Evolutionary conservation across 53 echinoderm and acorn worm species (phyloP), one percentile per base, ranked within the genome.

Genomic region (Apostichopus leukothele): DNA sequence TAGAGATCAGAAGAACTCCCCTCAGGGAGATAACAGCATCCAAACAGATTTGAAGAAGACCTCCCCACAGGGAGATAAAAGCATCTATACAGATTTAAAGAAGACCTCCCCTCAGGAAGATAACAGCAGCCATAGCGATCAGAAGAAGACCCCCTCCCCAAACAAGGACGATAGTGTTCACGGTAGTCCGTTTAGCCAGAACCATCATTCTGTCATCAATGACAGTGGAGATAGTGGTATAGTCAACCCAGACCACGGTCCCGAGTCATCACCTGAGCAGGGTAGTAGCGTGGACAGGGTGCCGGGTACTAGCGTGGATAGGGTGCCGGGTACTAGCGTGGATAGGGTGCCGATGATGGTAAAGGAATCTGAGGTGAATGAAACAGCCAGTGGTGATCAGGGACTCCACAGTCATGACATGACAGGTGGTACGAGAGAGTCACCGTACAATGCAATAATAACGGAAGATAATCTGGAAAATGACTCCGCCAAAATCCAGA

Each of bases 151-250:
- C 16, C 16, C 7, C 11, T 63, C 63, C 63, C 63, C 63, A 63
- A 16, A 4, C 6, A 63, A 16, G 63, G 63, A 63, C 16, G 11
- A 8, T 7, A 16, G 63, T 0, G 6, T 39, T 39, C 39, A 39
- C 2, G 39, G 7, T 63, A 63, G 63, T 63, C 63, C 63, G 1
- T 11, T 16, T 0, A 63, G 63, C 11, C 63, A 63, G 63, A 39
- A 51, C 75, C 39, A 39, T 39, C 39, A 39, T 39, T 39, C 39
- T 39, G 39, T 39, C 39, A 55, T 75, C 6, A 73, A 52, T 52
- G 74, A 55, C 74, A 87, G 53, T 75, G 88, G 88, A 51, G 74
- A 87, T 55, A 87, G 53, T 18, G 75, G 88, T 20, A 75, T 74
- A 53, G 75, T 87, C 52, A 73, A 75, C 75, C 51, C 52, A 8